Evolutionary conservation across 2,888 invertebrate species (phyloP).

Genomic region (Pyralis farinalis): DNA sequence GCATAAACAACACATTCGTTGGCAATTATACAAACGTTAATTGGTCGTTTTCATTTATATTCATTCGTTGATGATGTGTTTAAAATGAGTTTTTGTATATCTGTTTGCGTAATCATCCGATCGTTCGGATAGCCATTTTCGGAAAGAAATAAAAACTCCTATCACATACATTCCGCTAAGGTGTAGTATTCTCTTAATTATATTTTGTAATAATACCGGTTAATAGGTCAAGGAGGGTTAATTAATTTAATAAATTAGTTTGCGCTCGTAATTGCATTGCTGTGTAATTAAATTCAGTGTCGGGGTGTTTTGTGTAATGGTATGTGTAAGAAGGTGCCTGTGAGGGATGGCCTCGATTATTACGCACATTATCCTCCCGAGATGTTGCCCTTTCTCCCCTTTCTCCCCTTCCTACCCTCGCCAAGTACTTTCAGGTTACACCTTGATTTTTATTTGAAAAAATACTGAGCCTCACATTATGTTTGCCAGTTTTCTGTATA

Average conservation of each 20-base stretch:
- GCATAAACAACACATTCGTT: constrained; percentile 38
- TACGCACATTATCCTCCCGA: constrained; percentile 60
- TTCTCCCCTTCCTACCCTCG: constrained; percentile 33
- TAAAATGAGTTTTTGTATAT: constrained; percentile 23
- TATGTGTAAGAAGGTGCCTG: constrained; percentile 38
- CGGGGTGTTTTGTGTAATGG: constrained; percentile 43
- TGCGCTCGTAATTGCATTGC: constrained; percentile 55
- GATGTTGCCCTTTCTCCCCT: constrained; percentile 33
- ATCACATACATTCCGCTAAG: constrained; percentile 3
- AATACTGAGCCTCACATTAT: constrained; percentile 13
- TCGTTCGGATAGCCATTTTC: constrained; percentile 22
- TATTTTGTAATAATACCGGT: too few species aligned
- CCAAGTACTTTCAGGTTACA: constrained; percentile 25
- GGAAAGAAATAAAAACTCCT: constrained; percentile 1
- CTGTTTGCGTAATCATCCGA: constrained; percentile 30
- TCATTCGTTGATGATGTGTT: constrained; percentile 38
- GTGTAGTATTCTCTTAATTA: constrained; percentile 1
- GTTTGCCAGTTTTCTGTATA: constrained; percentile 1
- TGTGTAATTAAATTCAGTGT: constrained; percentile 55
- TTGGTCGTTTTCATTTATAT: constrained; percentile 40
- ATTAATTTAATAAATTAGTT: constrained; percentile 48
- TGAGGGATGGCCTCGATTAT: constrained; percentile 69
- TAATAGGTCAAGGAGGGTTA: constrained; percentile 19
- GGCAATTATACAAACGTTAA: constrained; percentile 45
- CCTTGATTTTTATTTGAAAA: constrained; percentile 41